A percentile compares a stretch with the other conserved stretches of the same genome.
These are phyloP conservation scores for Lethenteron reissneri DNA, from an alignment of 2,113 vertebrate species.

Conservation along the genomic window DNA sequence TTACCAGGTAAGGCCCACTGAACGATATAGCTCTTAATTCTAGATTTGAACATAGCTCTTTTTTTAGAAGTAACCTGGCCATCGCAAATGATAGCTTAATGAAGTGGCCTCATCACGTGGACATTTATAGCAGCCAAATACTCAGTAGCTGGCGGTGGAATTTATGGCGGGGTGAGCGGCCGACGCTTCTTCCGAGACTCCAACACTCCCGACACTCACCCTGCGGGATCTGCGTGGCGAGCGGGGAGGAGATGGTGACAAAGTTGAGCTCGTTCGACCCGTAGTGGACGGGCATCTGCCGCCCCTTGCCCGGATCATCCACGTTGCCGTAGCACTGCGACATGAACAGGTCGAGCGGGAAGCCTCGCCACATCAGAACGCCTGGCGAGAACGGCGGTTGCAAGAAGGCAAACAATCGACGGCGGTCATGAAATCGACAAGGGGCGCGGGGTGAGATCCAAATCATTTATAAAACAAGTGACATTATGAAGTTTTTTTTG, in stretches of 20 bases:
- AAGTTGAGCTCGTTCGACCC: slow-evolving; percentile 54
- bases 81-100: no score
- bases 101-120: no score
- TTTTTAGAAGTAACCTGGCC: background rate
- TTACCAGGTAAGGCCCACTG: no score
- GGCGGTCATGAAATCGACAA: no score
- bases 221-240: slow-evolving; percentile 79
- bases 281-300: slow-evolving; percentile 85
- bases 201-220: slow-evolving; percentile 26
- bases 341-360: slow-evolving; percentile 67
- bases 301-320: slow-evolving; percentile 46
- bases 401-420: no score
- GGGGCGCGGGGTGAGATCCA: no score
- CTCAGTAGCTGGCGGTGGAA: background rate
- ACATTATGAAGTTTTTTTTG: no score
- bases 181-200: no score
- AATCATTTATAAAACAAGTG: no score
- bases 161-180: background rate
- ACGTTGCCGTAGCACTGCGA: slow-evolving; percentile 62
- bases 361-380: slow-evolving; percentile 62
- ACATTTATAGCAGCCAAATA: background rate
- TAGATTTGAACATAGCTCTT: background rate
- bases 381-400: slow-evolving; percentile 21
- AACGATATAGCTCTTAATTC: no score
- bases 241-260: slow-evolving; percentile 67